Conservation (phyloP, 2,888 invertebrate genomes). For the Acholoe squamosa region DNA sequence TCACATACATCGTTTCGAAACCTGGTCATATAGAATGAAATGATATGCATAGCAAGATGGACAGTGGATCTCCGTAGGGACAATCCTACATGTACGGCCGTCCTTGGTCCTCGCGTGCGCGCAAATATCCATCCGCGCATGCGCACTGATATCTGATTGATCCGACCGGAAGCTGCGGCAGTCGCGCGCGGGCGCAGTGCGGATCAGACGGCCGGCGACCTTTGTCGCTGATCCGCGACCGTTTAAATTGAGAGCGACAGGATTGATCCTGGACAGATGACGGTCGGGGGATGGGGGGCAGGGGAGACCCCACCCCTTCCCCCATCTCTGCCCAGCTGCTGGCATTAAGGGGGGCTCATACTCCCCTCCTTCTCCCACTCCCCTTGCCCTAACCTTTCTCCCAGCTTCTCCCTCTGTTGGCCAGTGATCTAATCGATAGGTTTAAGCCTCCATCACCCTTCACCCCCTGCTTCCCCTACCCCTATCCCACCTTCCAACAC, state of each 20-base stretch:
- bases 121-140: not conserved
- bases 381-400: not conserved
- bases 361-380: constrained; percentile 26
- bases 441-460: constrained; percentile 9
- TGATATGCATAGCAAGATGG: not conserved
- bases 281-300: not conserved
- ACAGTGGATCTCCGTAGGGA: not conserved
- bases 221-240: constrained; percentile 52
- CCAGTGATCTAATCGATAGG: constrained; percentile 51
- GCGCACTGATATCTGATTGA: constrained; percentile 50
- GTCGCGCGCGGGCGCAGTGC: not conserved
- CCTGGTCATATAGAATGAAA: no score
- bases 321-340: no score
- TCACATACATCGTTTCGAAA: no score
- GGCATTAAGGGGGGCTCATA: not conserved
- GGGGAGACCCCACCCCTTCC: not conserved
- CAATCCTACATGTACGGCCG: not conserved
- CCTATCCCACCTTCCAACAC: not conserved
- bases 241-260: constrained; percentile 57
- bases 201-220: constrained; percentile 43
- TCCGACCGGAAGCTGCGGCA: constrained; percentile 1
- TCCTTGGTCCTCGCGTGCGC: no score
- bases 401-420: not conserved
- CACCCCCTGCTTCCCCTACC: not conserved
- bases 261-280: constrained; percentile 54